Conservation (phyloP, 2,888 invertebrate species). For the Apoda limacodes region DNA sequence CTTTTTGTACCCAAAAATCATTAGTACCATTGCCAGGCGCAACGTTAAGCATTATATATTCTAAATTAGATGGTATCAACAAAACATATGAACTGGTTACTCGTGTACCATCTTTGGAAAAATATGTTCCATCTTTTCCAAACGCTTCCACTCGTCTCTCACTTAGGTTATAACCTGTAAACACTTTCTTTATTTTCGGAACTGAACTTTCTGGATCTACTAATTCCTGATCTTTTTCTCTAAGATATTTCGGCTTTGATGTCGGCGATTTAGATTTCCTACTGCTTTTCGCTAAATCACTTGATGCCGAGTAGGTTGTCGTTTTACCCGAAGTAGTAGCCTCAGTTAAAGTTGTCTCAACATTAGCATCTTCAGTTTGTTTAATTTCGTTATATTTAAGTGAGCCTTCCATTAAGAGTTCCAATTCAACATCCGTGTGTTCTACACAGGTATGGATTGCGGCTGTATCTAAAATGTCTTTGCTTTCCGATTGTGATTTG, state of each 20-base stretch:
- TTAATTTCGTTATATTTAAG: constrained; percentile 41
- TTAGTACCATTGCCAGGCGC: constrained; percentile 40
- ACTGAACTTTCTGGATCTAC: constrained; percentile 17
- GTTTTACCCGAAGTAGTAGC: constrained; percentile 23
- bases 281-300: constrained; percentile 29
- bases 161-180: constrained; percentile 50
- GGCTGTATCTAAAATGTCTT: constrained; percentile 29
- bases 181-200: constrained; percentile 30
- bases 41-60: constrained; percentile 41
- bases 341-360: constrained; percentile 19
- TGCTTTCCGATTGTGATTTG: constrained; percentile 30
- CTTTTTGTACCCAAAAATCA: constrained; percentile 50
- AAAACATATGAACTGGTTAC: constrained; percentile 39
- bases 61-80: constrained; percentile 46
- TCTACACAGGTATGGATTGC: constrained; percentile 37
- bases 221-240: constrained; percentile 23
- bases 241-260: constrained; percentile 26
- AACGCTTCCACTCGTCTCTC: constrained; percentile 54
- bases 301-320: constrained; percentile 23
- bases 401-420: constrained; percentile 55
- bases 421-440: constrained; percentile 36
- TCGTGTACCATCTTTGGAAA: constrained; percentile 50
- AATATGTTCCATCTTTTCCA: constrained; percentile 48
- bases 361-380: constrained; percentile 23
- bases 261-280: constrained; percentile 32